Evolutionary conservation across 2,797 vertebrate genomes (phyloP).

Genomic region (Poeciliopsis paucimaculata): DNA sequence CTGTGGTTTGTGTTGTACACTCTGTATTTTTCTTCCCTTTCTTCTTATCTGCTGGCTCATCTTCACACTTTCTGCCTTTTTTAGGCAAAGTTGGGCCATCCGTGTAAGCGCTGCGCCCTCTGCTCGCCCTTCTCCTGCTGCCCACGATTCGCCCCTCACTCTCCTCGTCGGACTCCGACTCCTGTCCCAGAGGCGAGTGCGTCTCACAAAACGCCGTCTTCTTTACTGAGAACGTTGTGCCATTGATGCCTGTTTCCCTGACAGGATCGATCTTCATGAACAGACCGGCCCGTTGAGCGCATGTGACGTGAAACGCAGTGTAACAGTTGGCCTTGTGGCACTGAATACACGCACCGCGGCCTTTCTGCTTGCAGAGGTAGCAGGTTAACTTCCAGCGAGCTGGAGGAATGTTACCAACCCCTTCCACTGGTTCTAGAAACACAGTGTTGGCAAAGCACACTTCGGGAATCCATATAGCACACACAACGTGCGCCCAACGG

Average conservation of each 20-base stretch:
- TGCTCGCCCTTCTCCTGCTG: constrained; percentile 82
- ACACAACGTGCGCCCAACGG: constrained; percentile 96
- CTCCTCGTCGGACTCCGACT: constrained; percentile 74
- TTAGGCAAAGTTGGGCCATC: constrained; percentile 72
- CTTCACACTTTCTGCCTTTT: constrained; percentile 84
- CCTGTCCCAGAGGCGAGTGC: constrained; percentile 87
- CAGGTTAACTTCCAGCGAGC: constrained; percentile 97
- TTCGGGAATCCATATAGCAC: constrained; percentile 98
- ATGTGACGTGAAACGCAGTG: constrained; percentile 97
- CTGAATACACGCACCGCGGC: constrained; percentile 93
- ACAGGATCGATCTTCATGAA: constrained; percentile 99
- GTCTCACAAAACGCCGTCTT: constrained; percentile 95
- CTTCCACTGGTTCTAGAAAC: constrained; percentile 97
- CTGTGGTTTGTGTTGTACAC: constrained; percentile 65
- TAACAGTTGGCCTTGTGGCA: constrained; percentile 99
- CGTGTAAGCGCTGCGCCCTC: constrained; percentile 79
- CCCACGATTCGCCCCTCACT: constrained; percentile 78
- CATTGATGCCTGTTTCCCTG: constrained; percentile 90
- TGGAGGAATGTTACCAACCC: constrained; percentile 91
- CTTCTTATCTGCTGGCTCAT: constrained; percentile 84
- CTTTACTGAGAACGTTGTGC: constrained; percentile 94
- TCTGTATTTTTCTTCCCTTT: constrained; percentile 88
- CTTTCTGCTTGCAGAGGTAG: constrained; percentile 96
- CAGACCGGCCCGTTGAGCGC: constrained; percentile 92
- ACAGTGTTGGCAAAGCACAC: constrained; percentile 98